phyloP scores from a whole-genome alignment of 35 echinoderm and acorn worm species.

The Anneissia japonica region DNA sequence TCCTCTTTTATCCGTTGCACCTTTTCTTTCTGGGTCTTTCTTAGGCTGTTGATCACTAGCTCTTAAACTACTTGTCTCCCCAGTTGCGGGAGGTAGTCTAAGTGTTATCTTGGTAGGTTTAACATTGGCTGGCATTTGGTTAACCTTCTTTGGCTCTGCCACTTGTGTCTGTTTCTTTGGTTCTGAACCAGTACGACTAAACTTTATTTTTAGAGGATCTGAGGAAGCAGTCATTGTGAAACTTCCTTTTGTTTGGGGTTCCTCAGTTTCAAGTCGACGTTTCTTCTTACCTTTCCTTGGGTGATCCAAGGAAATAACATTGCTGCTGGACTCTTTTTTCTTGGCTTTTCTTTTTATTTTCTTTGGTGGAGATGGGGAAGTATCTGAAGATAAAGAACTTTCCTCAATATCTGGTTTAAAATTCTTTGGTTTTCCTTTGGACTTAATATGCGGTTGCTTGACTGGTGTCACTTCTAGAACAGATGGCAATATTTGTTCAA shows the following conservation, averaged over 20 bases:
- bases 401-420: neutral
- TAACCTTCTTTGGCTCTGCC: neutral
- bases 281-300: neutral
- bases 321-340: neutral
- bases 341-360: neutral
- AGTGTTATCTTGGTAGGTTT: neutral
- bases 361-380: neutral
- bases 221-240: neutral
- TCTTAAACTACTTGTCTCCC: neutral
- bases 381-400: neutral
- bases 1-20: neutral
- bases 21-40: neutral
- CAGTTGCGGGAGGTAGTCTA: neutral
- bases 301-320: neutral
- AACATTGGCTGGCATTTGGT: neutral
- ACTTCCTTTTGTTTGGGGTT: neutral
- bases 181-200: neutral
- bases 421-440: neutral
- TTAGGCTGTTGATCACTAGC: neutral
- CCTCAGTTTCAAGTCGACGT: neutral
- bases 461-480: neutral
- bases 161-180: neutral
- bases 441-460: neutral
- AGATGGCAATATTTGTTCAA: neutral
- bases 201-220: neutral